Conservation (phyloP, 37 sponge, comb jelly and placozoan species). For the Spongilla lacustris region DNA sequence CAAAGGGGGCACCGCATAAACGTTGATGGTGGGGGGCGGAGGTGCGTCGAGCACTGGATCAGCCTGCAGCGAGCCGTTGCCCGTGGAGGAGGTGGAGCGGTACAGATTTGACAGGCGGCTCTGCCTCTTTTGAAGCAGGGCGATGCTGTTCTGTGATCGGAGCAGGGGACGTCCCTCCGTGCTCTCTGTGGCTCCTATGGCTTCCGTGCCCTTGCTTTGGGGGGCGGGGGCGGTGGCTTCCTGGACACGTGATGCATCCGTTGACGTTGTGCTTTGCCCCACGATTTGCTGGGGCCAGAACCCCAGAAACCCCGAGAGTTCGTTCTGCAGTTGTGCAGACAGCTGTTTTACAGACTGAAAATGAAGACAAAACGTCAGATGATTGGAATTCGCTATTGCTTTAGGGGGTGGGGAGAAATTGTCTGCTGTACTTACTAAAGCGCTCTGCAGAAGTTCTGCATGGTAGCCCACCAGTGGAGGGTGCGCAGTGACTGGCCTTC, state of each 20-base stretch:
- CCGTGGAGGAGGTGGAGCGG: not conserved
- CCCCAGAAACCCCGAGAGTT: too few species aligned
- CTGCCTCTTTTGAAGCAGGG: not conserved
- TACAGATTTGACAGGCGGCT: not conserved
- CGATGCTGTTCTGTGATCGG: not conserved
- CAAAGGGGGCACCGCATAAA: conserved; percentile 3
- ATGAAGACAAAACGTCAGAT: too few species aligned
- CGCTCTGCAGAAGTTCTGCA: not conserved
- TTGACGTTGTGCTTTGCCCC: too few species aligned
- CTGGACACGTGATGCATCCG: too few species aligned
- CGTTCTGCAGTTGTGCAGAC: too few species aligned
- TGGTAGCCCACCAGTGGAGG: not conserved
- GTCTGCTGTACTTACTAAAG: not conserved
- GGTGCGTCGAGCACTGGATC: conserved; percentile 51
- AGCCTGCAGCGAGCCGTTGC: conserved; percentile 18
- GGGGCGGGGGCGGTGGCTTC: not conserved
- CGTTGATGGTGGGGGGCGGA: conserved; percentile 6
- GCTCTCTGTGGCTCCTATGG: not conserved
- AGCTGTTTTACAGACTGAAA: too few species aligned
- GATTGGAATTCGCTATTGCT: too few species aligned
- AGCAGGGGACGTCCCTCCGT: not conserved
- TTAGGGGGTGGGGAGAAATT: too few species aligned
- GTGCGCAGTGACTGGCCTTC: not conserved
- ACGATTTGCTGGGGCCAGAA: too few species aligned
- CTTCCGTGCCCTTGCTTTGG: conserved; percentile 2